Conservation (phyloP, 1,140 invertebrate species). For the Drosophila sp. region DNA sequence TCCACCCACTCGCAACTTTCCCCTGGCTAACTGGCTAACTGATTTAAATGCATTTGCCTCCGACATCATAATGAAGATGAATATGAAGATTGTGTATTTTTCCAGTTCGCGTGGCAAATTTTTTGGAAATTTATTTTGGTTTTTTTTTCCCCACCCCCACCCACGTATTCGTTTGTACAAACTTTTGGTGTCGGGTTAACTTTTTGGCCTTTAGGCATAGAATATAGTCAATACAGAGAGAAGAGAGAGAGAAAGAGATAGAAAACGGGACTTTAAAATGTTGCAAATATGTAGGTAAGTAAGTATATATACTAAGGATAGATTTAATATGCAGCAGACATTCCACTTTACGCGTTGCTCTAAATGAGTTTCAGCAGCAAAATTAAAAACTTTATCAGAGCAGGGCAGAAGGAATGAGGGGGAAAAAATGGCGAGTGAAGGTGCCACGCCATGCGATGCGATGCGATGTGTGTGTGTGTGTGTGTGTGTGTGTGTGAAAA, state of each 20-base stretch:
- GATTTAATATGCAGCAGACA: slow-evolving; percentile 74
- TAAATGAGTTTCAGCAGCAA: slow-evolving; percentile 79
- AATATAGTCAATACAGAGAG: slow-evolving; percentile 9
- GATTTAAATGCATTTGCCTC: slow-evolving; percentile 70
- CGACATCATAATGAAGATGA: slow-evolving; percentile 65
- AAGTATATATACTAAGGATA: slow-evolving; percentile 1
- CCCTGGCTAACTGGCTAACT: slow-evolving; percentile 14
- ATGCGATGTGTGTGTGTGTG: slow-evolving; percentile 37
- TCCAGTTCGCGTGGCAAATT: slow-evolving; percentile 72
- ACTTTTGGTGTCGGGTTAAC: slow-evolving; percentile 50
- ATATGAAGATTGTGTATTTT: slow-evolving; percentile 80
- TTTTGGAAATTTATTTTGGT: slow-evolving; percentile 32
- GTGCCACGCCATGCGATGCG: slow-evolving; percentile 3
- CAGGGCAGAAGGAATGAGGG: not conserved
- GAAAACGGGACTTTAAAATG: slow-evolving; percentile 19
- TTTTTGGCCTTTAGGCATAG: slow-evolving; percentile 25
- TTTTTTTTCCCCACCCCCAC: slow-evolving; percentile 20
- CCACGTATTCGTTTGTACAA: slow-evolving; percentile 48
- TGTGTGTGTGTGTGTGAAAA: slow-evolving; percentile 54
- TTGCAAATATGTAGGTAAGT: not conserved
- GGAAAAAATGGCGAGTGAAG: not conserved
- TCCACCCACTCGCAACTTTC: not conserved
- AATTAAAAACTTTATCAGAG: slow-evolving; percentile 79
- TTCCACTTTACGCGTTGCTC: slow-evolving; percentile 70
- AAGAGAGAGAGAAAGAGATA: not conserved